Evolutionary conservation across 2,113 vertebrate genomes (phyloP).

Genomic region (Hyaena hyaena): DNA sequence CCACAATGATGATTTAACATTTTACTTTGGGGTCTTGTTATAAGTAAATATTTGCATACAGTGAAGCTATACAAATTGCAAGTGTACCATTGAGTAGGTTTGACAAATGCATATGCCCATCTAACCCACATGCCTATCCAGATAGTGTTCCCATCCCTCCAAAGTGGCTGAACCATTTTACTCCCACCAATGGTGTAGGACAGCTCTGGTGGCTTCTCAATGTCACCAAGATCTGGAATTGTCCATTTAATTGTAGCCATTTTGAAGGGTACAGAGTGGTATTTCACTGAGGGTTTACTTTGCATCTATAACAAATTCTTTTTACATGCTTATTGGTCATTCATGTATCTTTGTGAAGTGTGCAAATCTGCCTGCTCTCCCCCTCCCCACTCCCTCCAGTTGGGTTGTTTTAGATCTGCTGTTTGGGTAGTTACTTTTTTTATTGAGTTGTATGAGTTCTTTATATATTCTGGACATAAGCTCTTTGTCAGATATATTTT

Average conservation of each 20-base stretch:
- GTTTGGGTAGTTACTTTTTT: background rate
- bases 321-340: background rate
- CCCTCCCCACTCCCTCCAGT: background rate
- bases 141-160: background rate
- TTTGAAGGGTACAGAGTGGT: background rate
- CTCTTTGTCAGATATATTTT: background rate
- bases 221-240: background rate
- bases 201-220: background rate
- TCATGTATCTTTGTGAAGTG: background rate
- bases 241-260: background rate
- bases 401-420: background rate
- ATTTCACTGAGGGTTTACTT: background rate
- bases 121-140: background rate
- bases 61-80: background rate
- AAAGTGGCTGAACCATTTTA: background rate
- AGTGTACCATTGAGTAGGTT: background rate
- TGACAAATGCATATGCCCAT: background rate
- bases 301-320: background rate
- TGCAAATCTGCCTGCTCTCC: background rate
- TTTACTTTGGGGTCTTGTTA: background rate
- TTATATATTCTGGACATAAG: background rate
- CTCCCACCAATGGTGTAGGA: background rate
- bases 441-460: background rate
- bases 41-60: background rate
- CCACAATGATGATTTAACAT: background rate